Base-by-base conservation (phyloP, 2,888 invertebrate species). In the Mylabris sibirica region DNA sequence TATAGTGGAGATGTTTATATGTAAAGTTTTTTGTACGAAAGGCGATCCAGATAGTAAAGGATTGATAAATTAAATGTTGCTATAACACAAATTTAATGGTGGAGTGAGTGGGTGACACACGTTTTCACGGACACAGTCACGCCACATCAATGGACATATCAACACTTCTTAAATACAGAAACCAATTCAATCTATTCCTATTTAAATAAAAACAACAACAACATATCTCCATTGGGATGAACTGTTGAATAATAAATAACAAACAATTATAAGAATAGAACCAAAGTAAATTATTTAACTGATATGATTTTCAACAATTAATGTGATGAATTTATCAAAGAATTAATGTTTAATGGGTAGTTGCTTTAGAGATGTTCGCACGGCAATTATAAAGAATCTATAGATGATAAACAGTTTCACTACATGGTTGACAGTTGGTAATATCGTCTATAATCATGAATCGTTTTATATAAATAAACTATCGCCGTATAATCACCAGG, bases 31-130 rank as follows among this genome's bases (percentile, higher is more conserved):
- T 66, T 57, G 24, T 57, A 6, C 63, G 64, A 68, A 69, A 70
- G 64, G 67, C 73, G 74, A 72, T 74, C 75, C 73, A 76, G 76
- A 76, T 76, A 76, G 73, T 64, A 69, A 66, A 63, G 71, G 74
- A 74, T 75, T 76, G 76, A 75, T 76, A 76, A 76, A 76, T 76
- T 76, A 74, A 76, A 74, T 70, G 73, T 71, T 73, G 74, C 72
- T 71, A 74, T 75, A 75, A 73, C 74, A 74, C 74, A 74, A 74
- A 75, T 75, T 76, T 73, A 72, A 74, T 75, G 73, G 68, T 44
- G 70, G 69, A 61, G 66, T 70, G 75, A 71, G 76, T 76, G 74
- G 76, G 76, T 75, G 69, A 65, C 71, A 67, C 65, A 57, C 57
- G 57, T 57, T 57, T 57, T 67, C 68, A 66, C 67, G 69, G 67